Base-by-base conservation (phyloP, 2,797 vertebrate species). In the Odontamblyopus lacepedii region DNA sequence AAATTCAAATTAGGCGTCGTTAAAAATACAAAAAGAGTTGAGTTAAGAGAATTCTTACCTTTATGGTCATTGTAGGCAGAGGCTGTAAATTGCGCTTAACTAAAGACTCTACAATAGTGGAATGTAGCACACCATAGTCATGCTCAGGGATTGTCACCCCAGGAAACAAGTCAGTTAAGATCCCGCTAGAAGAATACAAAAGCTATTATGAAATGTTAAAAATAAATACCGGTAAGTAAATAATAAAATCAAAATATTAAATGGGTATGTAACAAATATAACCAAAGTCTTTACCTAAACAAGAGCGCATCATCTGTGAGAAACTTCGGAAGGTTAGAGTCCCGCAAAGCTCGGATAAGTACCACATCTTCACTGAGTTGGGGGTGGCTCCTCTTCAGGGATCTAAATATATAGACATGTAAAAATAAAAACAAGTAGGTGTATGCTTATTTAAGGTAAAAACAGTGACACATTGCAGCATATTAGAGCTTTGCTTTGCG, bases 111-210 rank as follows among this genome's bases (percentile, higher is more conserved):
- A 92, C 73, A 77, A 95, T 94, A 74, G 95, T 96, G 64, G 93
- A 92, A 48, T 96, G 88, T 1, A 97, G 87, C 15, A 94, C 89
- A 30, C 96, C 96, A 41, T 97, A 96, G 83, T 97, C 94, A 3
- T 96, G 95, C 68, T 95, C 95, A 16, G 96, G 96, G 81, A 97
- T 96, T 63, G 76, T 44, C 44, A 96, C 95, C 26, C 95, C 95
- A 23, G 96, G 96, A 75, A 96, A 97, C 66, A 97, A 94, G 60
- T 97, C 96, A 60, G 95, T 96, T 64, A 96, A 92, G 80, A 97
- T 97, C 57, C 95, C 95, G 76, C 96, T 97, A 72, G 16, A 78
- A 2, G 15, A 12, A 27, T 57, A 5, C 55, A 51, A 13, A 19
- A 73, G 0, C 78, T 85, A 62, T 75, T n/a, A 80, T 8, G 74